phyloP scores from a whole-genome alignment of 2,113 vertebrate genomes.

The Sorex fumeus region DNA sequence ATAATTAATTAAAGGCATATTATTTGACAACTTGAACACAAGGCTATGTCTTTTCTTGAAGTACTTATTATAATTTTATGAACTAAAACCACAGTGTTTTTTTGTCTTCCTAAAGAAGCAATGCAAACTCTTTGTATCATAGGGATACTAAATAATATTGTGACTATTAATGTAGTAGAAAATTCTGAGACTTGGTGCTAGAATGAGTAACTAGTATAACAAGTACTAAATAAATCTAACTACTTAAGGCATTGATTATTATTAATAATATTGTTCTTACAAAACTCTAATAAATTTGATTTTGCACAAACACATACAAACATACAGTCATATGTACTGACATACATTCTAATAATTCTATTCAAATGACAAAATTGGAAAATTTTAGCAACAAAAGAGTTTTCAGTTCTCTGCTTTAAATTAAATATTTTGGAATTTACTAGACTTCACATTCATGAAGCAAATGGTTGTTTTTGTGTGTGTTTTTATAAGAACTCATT shows the following conservation, averaged over 20 bases:
- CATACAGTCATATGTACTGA: not conserved
- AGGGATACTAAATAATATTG: not conserved
- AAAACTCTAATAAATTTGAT: constrained; percentile 23
- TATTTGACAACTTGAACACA: constrained; percentile 15
- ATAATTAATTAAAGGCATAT: constrained; percentile 26
- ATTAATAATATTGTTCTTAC: constrained; percentile 3
- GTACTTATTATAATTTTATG: constrained; percentile 36
- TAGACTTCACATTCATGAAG: not conserved
- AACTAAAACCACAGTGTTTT: constrained; percentile 38
- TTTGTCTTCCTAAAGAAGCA: constrained; percentile 12
- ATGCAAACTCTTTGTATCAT: not conserved
- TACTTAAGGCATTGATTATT: constrained; percentile 28
- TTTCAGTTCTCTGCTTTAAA: constrained; percentile 10
- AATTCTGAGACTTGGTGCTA: not conserved
- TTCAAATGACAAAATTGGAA: constrained; percentile 1
- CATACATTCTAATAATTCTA: not conserved
- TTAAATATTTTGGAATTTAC: not conserved
- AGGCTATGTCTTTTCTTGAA: not conserved
- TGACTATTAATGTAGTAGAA: constrained; percentile 3
- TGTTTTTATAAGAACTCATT: not conserved
- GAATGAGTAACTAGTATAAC: not conserved
- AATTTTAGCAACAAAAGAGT: not conserved
- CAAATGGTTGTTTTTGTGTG: not conserved
- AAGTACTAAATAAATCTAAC: not conserved
- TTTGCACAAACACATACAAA: not conserved